Percentiles rank a stretch among this genome's conserved stretches.
Conservation (phyloP, 2,113 vertebrate genomes). For the Cairina moschata region DNA sequence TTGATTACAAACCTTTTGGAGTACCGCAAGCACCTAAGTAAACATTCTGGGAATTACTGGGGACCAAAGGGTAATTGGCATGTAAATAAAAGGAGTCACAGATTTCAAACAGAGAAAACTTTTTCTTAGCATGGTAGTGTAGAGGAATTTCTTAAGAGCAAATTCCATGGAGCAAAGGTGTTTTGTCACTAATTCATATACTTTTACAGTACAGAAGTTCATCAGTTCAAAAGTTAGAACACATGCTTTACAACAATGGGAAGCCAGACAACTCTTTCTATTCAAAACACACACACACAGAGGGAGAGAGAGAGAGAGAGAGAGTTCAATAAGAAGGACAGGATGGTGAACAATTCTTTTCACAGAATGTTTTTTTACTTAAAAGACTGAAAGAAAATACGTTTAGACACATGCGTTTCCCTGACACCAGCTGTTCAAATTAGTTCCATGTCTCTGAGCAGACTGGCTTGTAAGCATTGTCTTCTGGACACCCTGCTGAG, state of each 20-base stretch:
- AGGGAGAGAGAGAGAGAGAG: not conserved
- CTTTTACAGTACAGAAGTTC: not conserved
- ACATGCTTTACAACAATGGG: not conserved
- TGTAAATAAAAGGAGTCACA: constrained; percentile 23
- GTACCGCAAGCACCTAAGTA: constrained; percentile 23
- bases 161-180: not conserved
- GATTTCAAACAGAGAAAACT: not conserved
- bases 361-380: not conserved
- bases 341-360: not conserved
- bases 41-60: constrained; percentile 47
- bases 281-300: not conserved
- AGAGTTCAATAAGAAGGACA: not conserved
- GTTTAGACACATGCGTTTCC: not conserved
- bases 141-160: not conserved
- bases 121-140: not conserved
- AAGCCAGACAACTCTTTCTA: not conserved
- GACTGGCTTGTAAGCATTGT: not conserved
- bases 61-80: constrained; percentile 18
- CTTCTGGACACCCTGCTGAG: not conserved
- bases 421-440: constrained; percentile 20
- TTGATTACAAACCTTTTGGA: not conserved
- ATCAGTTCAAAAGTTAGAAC: not conserved
- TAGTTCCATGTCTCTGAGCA: not conserved
- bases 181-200: not conserved
- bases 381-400: not conserved